A percentile compares a stretch with the other conserved stretches of the same genome.
phyloP scores from a whole-genome alignment of 2,797 vertebrate species.

The Mus minutoides region DNA sequence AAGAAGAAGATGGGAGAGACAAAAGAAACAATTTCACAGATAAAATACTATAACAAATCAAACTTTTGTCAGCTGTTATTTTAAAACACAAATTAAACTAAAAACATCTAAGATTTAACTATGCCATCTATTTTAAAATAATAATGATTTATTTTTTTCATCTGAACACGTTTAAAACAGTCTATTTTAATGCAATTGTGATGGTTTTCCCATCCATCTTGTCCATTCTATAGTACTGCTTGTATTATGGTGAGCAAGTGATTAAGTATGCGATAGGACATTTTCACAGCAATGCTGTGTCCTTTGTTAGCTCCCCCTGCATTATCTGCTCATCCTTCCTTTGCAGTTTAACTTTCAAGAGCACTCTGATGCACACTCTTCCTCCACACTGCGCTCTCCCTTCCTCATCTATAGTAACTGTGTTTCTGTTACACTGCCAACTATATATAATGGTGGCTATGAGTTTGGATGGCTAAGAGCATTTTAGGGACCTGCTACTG shows the following conservation, averaged over 20 bases:
- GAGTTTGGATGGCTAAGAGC: not conserved
- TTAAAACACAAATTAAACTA: not conserved
- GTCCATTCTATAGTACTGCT: not conserved
- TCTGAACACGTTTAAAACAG: not conserved
- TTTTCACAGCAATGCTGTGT: not conserved
- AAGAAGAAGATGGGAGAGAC: not conserved
- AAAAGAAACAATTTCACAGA: not conserved
- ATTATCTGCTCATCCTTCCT: not conserved
- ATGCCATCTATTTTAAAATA: not conserved
- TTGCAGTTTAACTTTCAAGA: slow-evolving; percentile 21
- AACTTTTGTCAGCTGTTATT: not conserved
- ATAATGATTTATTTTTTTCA: not conserved
- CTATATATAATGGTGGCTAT: too few species aligned
- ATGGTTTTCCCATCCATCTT: not conserved
- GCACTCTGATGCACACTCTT: not conserved
- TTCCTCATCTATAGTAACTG: not conserved
- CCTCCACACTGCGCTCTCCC: not conserved
- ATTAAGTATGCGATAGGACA: not conserved
- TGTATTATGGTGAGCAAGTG: not conserved
- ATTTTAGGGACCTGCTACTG: not conserved
- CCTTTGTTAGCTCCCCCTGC: not conserved
- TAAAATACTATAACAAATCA: not conserved
- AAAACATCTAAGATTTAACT: not conserved
- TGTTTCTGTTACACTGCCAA: not conserved
- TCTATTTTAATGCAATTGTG: not conserved